Evolutionary conservation across 2,797 vertebrate genomes (phyloP), one percentile per base, ranked within the genome.

Genomic region (Arctocebus calabarensis): DNA sequence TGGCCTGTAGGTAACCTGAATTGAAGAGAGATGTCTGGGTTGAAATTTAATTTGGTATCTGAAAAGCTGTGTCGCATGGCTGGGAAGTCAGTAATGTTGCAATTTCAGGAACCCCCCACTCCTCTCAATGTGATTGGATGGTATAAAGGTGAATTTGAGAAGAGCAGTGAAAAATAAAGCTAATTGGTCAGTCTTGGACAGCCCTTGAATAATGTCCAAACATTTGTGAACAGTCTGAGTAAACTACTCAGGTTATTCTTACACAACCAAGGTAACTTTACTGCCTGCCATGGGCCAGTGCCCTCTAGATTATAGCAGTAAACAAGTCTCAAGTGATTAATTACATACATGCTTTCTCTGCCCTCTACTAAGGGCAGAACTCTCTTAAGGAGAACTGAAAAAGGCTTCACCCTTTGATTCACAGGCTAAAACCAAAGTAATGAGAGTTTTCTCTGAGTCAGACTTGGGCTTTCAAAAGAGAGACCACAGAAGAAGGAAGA

Each of bases 191-290:
- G 96, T 57, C 48, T 97, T 62, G 83, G 95, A 95, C 12, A 89
- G 90, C 86, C 94, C 77, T 95, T 92, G 82, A 96, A 94, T 94
- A 90, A 94, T 95, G 94, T 96, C 96, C 95, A 98, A 98, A 96
- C 20, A 88, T 93, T 98, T 97, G 96, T 91, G 95, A 96, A 92
- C 73, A 59, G 97, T 92, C 92, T 83, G 62, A 98, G 96, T 94
- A 95, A 97, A 97, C 94, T 79, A 86, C 70, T 84, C 88, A 66
- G 92, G 91, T 97, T 98, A 94, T 94, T 97, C 82, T 97, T 97
- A 97, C 96, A 98, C 96, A 98, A 97, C 82, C 88, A 96, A 98
- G 95, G 92, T 95, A 98, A 97, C 82, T 98, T 97, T 88, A 95
- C 75, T 95, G 71, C 96, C 94, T 95, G 1, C 95, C 95, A 68